Conservation (phyloP, 2,888 invertebrate species). For the Drosophila formosana region DNA sequence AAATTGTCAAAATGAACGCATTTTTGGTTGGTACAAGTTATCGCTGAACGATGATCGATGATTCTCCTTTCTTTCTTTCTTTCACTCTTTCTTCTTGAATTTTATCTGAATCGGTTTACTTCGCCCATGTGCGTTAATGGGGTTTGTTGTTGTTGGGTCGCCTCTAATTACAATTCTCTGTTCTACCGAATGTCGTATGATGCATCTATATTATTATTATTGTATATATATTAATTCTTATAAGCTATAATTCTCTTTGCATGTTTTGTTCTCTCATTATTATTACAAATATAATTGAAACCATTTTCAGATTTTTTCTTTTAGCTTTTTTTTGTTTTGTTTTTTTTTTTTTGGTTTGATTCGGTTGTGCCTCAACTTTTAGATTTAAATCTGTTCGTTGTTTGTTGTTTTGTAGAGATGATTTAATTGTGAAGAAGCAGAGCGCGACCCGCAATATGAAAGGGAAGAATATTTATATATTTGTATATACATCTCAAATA, state of each 20-base stretch:
- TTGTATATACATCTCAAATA: conserved; percentile 32
- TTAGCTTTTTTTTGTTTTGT: conserved; percentile 34
- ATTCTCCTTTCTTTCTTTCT: conserved; percentile 26
- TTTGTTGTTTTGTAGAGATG: conserved; percentile 42
- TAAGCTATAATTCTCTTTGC: conserved; percentile 84
- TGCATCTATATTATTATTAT: conserved; percentile 77
- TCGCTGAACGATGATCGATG: conserved; percentile 39
- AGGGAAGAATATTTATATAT: conserved; percentile 63
- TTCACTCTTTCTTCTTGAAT: conserved; percentile 39
- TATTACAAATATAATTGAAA: conserved; percentile 68
- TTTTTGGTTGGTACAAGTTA: conserved; percentile 72
- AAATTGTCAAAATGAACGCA: conserved; percentile 74
- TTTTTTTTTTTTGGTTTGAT: conserved; percentile 46
- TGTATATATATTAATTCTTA: conserved; percentile 81
- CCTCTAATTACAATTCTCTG: conserved; percentile 75
- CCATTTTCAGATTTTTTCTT: conserved; percentile 70
- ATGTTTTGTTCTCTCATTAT: conserved; percentile 79
- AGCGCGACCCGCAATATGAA: conserved; percentile 60
- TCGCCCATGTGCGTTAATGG: conserved; percentile 54
- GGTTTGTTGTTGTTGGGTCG: conserved; percentile 28
- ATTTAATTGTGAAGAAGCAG: conserved; percentile 61
- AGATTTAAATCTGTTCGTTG: conserved; percentile 67
- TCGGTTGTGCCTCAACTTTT: conserved; percentile 72
- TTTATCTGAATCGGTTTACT: conserved; percentile 37
- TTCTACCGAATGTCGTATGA: conserved; percentile 77